Base-by-base conservation (phyloP, 2,888 invertebrate species). In the Drosophila demipolita region DNA sequence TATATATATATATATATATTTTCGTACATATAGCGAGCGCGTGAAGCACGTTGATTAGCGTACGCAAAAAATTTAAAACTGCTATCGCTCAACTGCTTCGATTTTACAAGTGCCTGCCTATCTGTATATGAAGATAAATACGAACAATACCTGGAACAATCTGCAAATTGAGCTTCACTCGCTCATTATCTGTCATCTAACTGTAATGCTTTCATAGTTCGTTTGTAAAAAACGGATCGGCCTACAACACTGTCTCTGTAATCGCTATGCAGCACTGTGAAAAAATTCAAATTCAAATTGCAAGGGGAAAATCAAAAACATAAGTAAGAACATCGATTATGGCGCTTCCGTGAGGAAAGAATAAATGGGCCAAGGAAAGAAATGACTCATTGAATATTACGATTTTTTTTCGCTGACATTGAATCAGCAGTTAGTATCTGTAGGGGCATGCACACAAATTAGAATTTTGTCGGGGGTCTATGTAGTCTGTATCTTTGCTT, bases 31-130 rank as follows among this genome's bases (percentile, higher is more conserved):
- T 15, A 48, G 58, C 15, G 50, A 64, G 42, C 29, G 58, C 49
- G 52, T 65, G 60, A 59, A 65, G 72, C 67, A 78, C 70, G 77
- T 74, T 87, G 88, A 85, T 87, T 83, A 87, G 54, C 71, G 38
- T 32, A 26, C 38, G 38, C 59, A 63, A 55, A 23, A 72, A 69
- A 68, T 82, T 55, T 57, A 65, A 65, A 70, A 66, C 60, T 66
- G 66, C 66, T 83, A 82, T 82, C 71, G 63, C 52, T 55, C 53
- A 62, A 45, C 38, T 55, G 59, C 26, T 50, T 66, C 67, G 67
- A 69, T 67, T 78, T 65, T 45, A 59, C 53, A 36, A 50, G 35
- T 23, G 20, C 1, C 33, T 58, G 45, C 49, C 59, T 76, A 78
- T 82, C 83, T 74, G 36, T 38, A 72, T 75, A 76, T 84, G 78